Percentiles rank a stretch among this genome's conserved stretches.
Evolutionary conservation across 2,888 invertebrate species (phyloP).

Genomic region (Watsonalla binaria): DNA sequence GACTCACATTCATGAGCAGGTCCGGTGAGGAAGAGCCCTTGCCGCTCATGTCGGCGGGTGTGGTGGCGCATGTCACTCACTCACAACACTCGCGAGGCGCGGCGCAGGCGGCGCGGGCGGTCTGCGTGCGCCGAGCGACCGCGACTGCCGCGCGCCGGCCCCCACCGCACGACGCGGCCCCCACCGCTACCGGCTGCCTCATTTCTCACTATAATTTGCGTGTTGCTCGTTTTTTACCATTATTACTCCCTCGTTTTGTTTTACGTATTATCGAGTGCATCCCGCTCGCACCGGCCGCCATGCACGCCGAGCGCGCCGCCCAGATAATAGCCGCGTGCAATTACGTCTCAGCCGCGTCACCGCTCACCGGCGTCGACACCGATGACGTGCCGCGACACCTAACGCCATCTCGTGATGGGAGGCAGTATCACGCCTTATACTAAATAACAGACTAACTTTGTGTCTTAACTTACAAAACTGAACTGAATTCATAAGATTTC

Average conservation of each 20-base stretch:
- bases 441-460: too few relatives aligned
- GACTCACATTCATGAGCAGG: constrained; percentile 79
- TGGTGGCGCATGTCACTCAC: constrained; percentile 67
- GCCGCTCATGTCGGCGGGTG: constrained; percentile 67
- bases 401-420: constrained; percentile 65
- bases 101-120: constrained; percentile 67
- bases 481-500: neutral
- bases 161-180: constrained; percentile 61
- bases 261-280: constrained; percentile 79
- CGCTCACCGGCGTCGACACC: constrained; percentile 20
- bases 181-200: constrained; percentile 79
- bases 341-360: constrained; percentile 50
- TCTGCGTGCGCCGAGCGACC: constrained; percentile 66
- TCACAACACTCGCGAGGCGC: constrained; percentile 66
- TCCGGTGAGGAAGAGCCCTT: constrained; percentile 74
- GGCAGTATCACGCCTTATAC: constrained; percentile 24
- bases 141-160: constrained; percentile 66
- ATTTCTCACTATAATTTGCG: constrained; percentile 80
- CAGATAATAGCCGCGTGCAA: constrained; percentile 75
- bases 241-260: constrained; percentile 79
- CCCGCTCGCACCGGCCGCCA: constrained; percentile 79
- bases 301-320: constrained; percentile 74
- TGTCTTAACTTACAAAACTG: constrained; percentile 1
- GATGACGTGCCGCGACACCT: constrained; percentile 33
- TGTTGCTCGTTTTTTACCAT: constrained; percentile 78